These are phyloP conservation scores for Euura saliciscinereae DNA, from an alignment of 1,140 invertebrate species.

Conservation along the genomic window DNA sequence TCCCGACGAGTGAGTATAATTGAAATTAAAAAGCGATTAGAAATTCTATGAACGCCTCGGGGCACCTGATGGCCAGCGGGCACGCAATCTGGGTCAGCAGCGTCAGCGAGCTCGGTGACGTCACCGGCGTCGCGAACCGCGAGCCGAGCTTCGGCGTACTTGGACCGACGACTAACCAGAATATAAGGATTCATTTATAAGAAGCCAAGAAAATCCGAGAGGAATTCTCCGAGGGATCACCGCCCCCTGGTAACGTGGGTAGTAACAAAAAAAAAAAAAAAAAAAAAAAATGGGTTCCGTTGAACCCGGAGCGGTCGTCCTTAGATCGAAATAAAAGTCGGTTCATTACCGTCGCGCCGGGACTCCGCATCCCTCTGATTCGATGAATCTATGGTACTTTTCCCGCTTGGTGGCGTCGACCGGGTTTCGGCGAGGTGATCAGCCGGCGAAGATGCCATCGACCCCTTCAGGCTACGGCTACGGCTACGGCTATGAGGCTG, in stretches of 20 bases:
- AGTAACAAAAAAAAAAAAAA: neutral
- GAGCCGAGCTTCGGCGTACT: neutral
- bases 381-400: neutral
- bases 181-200: neutral
- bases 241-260: neutral
- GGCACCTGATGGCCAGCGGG: neutral
- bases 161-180: neutral
- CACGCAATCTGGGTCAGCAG: constrained; percentile 6
- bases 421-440: constrained; percentile 37
- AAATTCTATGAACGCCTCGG: neutral
- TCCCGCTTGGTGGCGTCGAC: constrained; percentile 2
- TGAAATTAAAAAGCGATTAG: constrained; percentile 2
- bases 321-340: constrained; percentile 54
- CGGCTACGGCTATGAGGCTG: neutral
- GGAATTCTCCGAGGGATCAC: constrained; percentile 31
- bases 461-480: constrained; percentile 14
- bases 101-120: neutral
- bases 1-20: neutral
- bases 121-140: neutral
- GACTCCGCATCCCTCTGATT: neutral
- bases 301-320: constrained; percentile 55
- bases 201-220: constrained; percentile 29
- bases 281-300: constrained; percentile 54
- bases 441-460: constrained; percentile 21
- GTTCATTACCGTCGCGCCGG: constrained; percentile 41